Percentiles rank a stretch among this genome's conserved stretches.
Evolutionary conservation across 2,113 vertebrate species (phyloP).

Genomic region (Suricata suricatta): DNA sequence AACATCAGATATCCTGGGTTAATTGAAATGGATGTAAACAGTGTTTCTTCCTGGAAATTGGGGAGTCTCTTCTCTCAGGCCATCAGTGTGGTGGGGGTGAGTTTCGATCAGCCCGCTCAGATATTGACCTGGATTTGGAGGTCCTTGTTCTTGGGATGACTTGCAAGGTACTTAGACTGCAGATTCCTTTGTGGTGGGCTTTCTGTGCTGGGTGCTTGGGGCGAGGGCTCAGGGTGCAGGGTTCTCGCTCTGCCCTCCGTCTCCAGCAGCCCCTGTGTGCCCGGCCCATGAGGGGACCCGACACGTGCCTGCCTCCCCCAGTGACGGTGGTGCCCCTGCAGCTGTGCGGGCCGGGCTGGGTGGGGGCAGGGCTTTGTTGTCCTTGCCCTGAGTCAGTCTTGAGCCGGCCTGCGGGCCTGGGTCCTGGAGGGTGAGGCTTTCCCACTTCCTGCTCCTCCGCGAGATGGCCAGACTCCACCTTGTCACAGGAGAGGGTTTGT

Average conservation of each 20-base stretch:
- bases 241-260: not conserved
- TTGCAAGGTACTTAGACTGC: not conserved
- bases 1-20: not conserved
- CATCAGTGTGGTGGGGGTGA: rapidly evolving
- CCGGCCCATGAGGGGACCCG: not conserved
- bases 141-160: not conserved
- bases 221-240: rapidly evolving
- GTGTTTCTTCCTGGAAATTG: not conserved
- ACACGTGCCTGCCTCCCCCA: rapidly evolving
- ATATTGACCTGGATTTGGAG: not conserved
- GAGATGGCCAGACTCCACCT: rapidly evolving
- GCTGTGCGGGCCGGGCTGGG: not conserved
- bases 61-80: not conserved
- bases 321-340: rapidly evolving
- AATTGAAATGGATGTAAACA: not conserved
- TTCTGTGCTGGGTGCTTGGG: not conserved
- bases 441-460: not conserved
- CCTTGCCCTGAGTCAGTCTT: not conserved
- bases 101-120: not conserved
- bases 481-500: not conserved
- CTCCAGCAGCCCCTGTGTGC: not conserved
- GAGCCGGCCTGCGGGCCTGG: not conserved
- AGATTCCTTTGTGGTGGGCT: not conserved
- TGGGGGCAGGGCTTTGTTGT: not conserved
- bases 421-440: not conserved